Conservation (phyloP, 2,888 invertebrate genomes). For the Drosophila borealis region DNA sequence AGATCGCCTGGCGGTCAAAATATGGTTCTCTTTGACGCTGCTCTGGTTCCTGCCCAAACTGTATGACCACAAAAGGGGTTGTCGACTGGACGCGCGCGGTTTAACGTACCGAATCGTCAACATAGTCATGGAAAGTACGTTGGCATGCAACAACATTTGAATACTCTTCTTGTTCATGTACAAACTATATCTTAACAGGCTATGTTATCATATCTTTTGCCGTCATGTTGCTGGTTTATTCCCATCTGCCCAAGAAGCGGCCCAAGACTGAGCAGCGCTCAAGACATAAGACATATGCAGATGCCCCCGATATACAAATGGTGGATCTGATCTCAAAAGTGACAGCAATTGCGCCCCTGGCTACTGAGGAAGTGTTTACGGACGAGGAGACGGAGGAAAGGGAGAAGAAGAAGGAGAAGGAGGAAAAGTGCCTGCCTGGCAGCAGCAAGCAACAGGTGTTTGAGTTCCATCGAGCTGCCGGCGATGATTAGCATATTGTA, state of each 20-base stretch:
- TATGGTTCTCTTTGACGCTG: slow-evolving; percentile 50
- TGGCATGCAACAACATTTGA: not conserved
- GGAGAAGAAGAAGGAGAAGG: not conserved
- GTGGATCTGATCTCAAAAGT: slow-evolving; percentile 20
- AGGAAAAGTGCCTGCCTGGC: slow-evolving; percentile 8
- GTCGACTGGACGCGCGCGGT: slow-evolving; percentile 40
- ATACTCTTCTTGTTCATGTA: not conserved
- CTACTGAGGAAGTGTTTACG: not conserved
- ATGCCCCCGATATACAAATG: slow-evolving; percentile 34
- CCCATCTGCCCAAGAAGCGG: slow-evolving; percentile 20
- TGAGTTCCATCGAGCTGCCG: slow-evolving; percentile 42
- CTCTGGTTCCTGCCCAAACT: slow-evolving; percentile 50
- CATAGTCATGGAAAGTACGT: slow-evolving; percentile 43
- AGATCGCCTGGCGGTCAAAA: slow-evolving; percentile 42
- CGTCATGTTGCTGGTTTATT: slow-evolving; percentile 31
- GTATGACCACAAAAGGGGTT: slow-evolving; percentile 35
- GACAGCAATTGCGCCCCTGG: slow-evolving; percentile 2
- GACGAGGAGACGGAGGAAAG: not conserved
- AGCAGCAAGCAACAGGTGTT: slow-evolving; percentile 33
- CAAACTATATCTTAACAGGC: slow-evolving; percentile 7
- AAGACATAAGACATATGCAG: slow-evolving; percentile 1
- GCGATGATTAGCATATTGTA: slow-evolving; percentile 14
- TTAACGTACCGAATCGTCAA: slow-evolving; percentile 42
- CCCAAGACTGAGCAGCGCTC: not conserved
- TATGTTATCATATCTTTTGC: slow-evolving; percentile 46